Base-by-base conservation (phyloP, 2,113 vertebrate genomes). In the Platichthys flesus region DNA sequence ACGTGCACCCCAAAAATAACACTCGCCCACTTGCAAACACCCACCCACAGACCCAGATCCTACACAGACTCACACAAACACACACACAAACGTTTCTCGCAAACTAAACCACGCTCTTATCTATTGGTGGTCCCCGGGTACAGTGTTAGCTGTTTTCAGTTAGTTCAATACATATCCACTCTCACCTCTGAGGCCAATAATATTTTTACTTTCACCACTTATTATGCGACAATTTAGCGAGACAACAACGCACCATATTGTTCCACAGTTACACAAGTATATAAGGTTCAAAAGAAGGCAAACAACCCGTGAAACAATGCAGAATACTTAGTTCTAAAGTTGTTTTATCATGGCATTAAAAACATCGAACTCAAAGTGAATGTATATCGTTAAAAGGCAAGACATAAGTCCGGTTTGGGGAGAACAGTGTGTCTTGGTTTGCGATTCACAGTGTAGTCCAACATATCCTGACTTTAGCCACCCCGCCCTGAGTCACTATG, bases 1-100 rank as follows among this genome's bases (percentile, higher is more conserved):
- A 10, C 66, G 66, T 67, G 79, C 76, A 42, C 87, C 71, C 81
- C 70, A 60, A 85, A 85, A 90, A 88, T 79, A 89, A 81, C 72
- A 31, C 49, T 77, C 62, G 21, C 80, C 72, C 74, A 88, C 68
- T 63, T 16, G 26, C 67, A 59, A 57, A 78, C 74, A 74, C 61
- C 71, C 78, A 81, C 85, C 26, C 67, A 56, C 28, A 78, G 45
- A 86, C 79, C 78, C 66, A 65, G 51, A 73, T 64, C 69, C 68
- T 26, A 57, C 67, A 67, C 63, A 20, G 18, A 21, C 35, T 45
- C 60, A 61, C 59, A 61, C 59, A 61, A 31, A 37, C 59, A 61
- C 59, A n/a, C 69, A 71, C 74, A 58, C 52, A 76, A 57, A 76
- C 35, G 74, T 67, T 42, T 84, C 59, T 73, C 70, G 77, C 80